phyloP scores from a whole-genome alignment of 35 echinoderm and acorn worm species.

The Heliocidaris tuberculata region DNA sequence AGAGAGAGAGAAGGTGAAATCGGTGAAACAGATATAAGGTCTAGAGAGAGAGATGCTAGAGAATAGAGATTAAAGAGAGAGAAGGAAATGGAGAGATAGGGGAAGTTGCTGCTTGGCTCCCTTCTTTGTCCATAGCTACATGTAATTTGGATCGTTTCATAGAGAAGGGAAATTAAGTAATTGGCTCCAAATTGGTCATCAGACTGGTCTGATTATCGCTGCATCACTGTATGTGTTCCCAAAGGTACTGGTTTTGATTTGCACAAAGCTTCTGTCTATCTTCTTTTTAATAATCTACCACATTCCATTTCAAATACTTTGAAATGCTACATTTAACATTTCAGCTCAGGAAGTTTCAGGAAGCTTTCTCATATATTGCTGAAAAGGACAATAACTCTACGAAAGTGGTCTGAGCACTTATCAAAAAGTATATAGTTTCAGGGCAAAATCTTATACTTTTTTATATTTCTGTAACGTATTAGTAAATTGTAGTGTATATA shows the following conservation, averaged over 20 bases:
- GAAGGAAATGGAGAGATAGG: background rate
- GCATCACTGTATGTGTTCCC: background rate
- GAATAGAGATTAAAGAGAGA: no score
- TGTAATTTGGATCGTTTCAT: slow-evolving; percentile 7
- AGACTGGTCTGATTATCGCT: background rate
- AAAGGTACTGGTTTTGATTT: background rate
- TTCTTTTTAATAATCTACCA: background rate
- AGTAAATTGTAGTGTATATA: no score
- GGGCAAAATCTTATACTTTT: no score
- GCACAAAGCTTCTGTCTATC: background rate
- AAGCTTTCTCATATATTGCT: background rate
- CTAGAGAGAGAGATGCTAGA: background rate
- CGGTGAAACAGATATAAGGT: no score
- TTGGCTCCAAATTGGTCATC: slow-evolving; percentile 9
- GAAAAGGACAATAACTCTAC: no score
- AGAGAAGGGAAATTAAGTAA: background rate
- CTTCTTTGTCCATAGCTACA: background rate
- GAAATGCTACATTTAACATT: background rate
- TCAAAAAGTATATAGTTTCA: no score
- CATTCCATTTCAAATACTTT: background rate
- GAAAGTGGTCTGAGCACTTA: no score
- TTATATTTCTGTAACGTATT: no score
- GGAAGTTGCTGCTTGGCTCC: background rate
- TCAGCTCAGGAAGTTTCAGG: background rate
- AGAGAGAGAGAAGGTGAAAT: background rate